Percentiles rank a stretch among this genome's conserved stretches.
These are phyloP conservation scores for Stomatorhinus walkeri DNA, from an alignment of 2,797 vertebrate genomes.

Conservation along the genomic window DNA sequence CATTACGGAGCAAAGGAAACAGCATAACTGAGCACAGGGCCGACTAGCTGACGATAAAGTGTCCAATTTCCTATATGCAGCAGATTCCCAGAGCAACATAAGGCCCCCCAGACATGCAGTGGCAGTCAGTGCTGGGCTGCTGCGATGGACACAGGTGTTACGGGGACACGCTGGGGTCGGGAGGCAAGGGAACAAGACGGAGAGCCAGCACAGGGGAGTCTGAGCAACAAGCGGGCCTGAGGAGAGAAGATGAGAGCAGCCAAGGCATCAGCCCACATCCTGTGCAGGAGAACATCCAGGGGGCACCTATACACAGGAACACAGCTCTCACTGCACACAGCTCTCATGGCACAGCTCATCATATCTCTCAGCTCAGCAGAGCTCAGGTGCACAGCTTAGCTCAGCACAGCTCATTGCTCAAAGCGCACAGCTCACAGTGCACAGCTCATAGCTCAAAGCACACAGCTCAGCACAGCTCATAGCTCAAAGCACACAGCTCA, in stretches of 20 bases:
- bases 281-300: background rate
- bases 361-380: background rate
- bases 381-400: background rate
- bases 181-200: background rate
- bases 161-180: background rate
- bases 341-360: background rate
- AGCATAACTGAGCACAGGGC: background rate
- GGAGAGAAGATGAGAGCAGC: background rate
- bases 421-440: background rate
- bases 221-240: background rate
- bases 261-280: background rate
- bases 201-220: background rate
- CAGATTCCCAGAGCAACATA: background rate
- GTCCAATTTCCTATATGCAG: background rate
- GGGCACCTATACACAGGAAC: background rate
- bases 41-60: background rate
- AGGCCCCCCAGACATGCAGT: background rate
- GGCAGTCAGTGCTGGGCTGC: background rate
- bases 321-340: background rate
- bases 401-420: background rate
- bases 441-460: background rate
- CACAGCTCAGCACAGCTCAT: background rate
- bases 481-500: background rate
- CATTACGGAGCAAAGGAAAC: background rate
- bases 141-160: background rate